These are phyloP conservation scores for Ammodramus savannarum DNA, from an alignment of 2,113 vertebrate genomes.

Conservation along the genomic window DNA sequence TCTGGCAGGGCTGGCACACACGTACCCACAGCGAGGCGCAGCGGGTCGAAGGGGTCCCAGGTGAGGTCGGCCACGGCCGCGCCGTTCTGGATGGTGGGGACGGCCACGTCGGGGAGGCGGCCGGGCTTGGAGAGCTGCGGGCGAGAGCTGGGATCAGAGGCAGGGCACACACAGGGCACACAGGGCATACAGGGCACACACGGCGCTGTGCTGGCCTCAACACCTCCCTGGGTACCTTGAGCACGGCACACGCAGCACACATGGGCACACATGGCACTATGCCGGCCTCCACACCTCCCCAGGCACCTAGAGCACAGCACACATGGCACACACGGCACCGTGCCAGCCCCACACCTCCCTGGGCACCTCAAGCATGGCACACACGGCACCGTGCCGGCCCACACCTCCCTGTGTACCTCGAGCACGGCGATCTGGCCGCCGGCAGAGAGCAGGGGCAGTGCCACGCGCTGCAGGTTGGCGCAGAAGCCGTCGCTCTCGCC, in stretches of 20 bases:
- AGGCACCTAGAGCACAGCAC: no score
- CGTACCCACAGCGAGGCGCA: slow-evolving; percentile 84
- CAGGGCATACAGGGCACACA: no score
- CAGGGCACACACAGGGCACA: neutral
- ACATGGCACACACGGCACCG: no score
- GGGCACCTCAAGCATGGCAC: no score
- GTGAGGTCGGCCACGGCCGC: slow-evolving; percentile 81
- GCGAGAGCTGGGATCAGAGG: neutral
- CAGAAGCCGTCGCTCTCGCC: slow-evolving; percentile 93
- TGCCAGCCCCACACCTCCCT: no score
- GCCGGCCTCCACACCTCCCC: no score
- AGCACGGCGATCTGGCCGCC: slow-evolving; percentile 91
- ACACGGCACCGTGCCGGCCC: neutral
- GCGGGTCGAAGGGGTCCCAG: slow-evolving; percentile 89
- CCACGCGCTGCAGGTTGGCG: slow-evolving; percentile 78
- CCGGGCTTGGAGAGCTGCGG: slow-evolving; percentile 83
- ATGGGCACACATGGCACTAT: no score
- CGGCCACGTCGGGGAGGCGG: slow-evolving; percentile 76
- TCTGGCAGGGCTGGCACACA: neutral
- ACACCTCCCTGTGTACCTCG: slow-evolving; percentile 62
- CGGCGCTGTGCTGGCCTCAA: no score
- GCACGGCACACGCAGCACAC: no score
- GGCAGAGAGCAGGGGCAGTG: slow-evolving; percentile 84
- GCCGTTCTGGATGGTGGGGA: slow-evolving; percentile 91
- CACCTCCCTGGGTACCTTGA: no score